A percentile compares a stretch with the other conserved stretches of the same genome.
Evolutionary conservation across 2,113 vertebrate genomes (phyloP).

Genomic region (Ivindomyrus marchei): DNA sequence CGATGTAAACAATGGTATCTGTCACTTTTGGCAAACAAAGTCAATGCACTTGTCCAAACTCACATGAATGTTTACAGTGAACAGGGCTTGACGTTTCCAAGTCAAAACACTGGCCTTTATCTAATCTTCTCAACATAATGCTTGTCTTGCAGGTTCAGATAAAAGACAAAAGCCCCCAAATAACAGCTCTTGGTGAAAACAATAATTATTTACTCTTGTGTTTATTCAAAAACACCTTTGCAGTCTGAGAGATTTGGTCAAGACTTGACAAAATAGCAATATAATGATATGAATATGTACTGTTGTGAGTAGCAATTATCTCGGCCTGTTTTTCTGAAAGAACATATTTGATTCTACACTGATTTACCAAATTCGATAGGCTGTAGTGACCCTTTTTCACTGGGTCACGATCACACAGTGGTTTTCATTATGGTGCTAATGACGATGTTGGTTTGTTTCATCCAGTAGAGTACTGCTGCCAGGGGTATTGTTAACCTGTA

Average conservation of each 20-base stretch:
- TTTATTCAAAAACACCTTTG: slow-evolving; percentile 13
- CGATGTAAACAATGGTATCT: neutral
- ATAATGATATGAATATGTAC: neutral
- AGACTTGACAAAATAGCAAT: neutral
- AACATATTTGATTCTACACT: neutral
- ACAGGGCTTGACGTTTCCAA: neutral
- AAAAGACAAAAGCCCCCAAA: neutral
- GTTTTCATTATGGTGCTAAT: neutral
- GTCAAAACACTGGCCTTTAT: slow-evolving; percentile 3
- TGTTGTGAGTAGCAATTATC: neutral
- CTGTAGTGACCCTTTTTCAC: neutral
- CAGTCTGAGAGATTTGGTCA: neutral
- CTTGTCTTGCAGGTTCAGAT: neutral
- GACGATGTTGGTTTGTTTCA: neutral
- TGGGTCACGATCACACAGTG: neutral
- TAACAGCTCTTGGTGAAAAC: neutral
- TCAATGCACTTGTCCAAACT: neutral
- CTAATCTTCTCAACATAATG: slow-evolving; percentile 4
- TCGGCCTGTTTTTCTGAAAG: neutral
- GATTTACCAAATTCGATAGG: neutral
- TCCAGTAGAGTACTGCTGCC: neutral
- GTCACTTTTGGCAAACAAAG: slow-evolving; percentile 1
- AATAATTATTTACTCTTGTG: neutral
- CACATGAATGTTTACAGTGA: neutral
- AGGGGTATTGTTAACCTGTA: neutral